Base-by-base conservation (phyloP, 1,140 invertebrate species). In the Ceratina calcarata region DNA sequence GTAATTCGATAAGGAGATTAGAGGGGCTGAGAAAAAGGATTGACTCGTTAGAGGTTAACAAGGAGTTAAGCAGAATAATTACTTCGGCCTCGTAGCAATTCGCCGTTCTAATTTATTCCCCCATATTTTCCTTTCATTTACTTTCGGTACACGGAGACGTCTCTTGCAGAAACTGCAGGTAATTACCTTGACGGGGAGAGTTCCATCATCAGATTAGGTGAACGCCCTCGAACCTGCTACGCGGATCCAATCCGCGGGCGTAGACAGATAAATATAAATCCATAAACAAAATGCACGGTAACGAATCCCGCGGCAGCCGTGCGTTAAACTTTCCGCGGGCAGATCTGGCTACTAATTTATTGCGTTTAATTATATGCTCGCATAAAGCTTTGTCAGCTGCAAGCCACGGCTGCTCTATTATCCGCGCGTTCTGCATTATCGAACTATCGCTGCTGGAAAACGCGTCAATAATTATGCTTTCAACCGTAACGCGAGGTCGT, bases 381-480 rank as follows among this genome's bases (percentile, higher is more conserved):
- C 27, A 67, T 45, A 22, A 67, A 27, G 45, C 45, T 53, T 67
- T 53, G 45, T 53, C 65, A 53, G 49, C 16, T 53, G 6, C 49
- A 68, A 16, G 8, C 49, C 16, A n/a, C 66, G 3, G 0, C 22
- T 0, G 16, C 16, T n/a, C 7, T 27, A 24, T 18, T 18, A 13
- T 51, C 20, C 24, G 3, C 49, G 2, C 3, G 15, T 12, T 66
- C 10, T 22, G 20, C 1, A 24, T 57, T 18, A 24, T 49, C 12
- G 45, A 37, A 20, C 2, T 20, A 61, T 64, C 45, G n/a, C 16
- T 15, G 66, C 24, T 22, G n/a, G 45, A 53, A 65, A 62, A 58
- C 71, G 55, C 57, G 13, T 22, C 80, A 66, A 84, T 84, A 82
- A 79, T 79, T 82, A 79, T 53, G 78, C 64, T 55, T 72, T 68